Evolutionary conservation across 2,888 invertebrate genomes (phyloP), one percentile per base, ranked within the genome.

Genomic region (Deilephila porcellus): DNA sequence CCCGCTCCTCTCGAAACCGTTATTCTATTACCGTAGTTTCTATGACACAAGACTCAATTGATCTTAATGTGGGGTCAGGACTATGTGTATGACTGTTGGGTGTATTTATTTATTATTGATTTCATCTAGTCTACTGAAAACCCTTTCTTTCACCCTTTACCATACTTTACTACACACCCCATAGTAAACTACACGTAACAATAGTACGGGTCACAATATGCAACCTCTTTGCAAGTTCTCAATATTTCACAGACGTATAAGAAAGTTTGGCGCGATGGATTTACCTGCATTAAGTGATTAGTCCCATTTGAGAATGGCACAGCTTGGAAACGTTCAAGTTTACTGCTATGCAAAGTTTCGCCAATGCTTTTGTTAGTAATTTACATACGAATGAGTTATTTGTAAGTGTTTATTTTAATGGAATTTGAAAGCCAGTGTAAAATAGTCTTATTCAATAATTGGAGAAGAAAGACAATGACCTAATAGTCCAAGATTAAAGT

Each of bases 211-310:
- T 19, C 62, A 76, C 73, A 82, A 83, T 81, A 73, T 71, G 71
- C 76, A 78, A 56, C 60, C 63, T 67, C 67, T 83, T 83, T 82
- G 74, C 76, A 90, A 91, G 88, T 92, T 89, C 89, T 89, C 89
- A 90, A 92, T 91, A 92, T 91, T 92, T 91, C 87, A 89, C 84
- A 85, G 85, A 81, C 82, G 82, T 79, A 81, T 81, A 80, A 81
- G 81, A 85, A 87, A 90, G 85, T 88, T 86, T 80, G 76, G 73
- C 72, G 78, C 73, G 78, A 74, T 75, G 81, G 85, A 82, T 86
- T 86, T 85, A 90, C 91, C 90, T 91, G 92, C 89, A 88, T 91
- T 92, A 91, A 92, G 91, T 91, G 92, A 93, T 93, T 93, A 92
- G 92, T 92, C 86, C 89, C 92, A 92, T 93, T 92, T 92, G 92